Conservation (phyloP, 2,888 invertebrate species). For the Cephus nigrinus region DNA sequence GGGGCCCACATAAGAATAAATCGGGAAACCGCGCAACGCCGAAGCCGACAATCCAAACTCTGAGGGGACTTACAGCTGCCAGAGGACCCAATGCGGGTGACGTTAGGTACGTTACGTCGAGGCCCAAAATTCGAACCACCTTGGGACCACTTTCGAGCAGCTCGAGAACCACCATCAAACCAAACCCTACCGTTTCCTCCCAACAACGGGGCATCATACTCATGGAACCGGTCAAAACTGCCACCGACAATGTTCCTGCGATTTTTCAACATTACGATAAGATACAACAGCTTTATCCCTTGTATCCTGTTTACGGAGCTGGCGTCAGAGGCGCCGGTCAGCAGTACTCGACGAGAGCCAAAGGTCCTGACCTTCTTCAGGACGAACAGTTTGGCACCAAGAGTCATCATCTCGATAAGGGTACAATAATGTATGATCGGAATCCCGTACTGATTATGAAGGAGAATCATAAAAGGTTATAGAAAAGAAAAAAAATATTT, state of each 20-base stretch:
- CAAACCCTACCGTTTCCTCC: slow-evolving; percentile 40
- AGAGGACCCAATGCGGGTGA: slow-evolving; percentile 46
- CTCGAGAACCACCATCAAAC: slow-evolving; percentile 30
- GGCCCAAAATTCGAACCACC: slow-evolving; percentile 43
- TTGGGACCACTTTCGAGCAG: slow-evolving; percentile 29
- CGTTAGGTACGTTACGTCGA: slow-evolving; percentile 41
- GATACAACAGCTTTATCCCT: slow-evolving; percentile 81
- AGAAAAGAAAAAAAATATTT: not conserved
- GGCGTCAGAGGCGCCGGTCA: slow-evolving; percentile 55
- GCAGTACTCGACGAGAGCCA: slow-evolving; percentile 52
- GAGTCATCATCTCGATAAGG: slow-evolving; percentile 54
- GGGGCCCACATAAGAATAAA: slow-evolving; percentile 61
- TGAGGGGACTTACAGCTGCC: slow-evolving; percentile 68
- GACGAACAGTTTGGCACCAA: slow-evolving; percentile 59
- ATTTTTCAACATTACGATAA: slow-evolving; percentile 81
- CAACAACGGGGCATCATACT: slow-evolving; percentile 62
- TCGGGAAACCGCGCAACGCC: slow-evolving; percentile 62
- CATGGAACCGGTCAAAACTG: slow-evolving; percentile 60
- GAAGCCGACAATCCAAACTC: slow-evolving; percentile 70
- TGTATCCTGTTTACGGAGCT: slow-evolving; percentile 54
- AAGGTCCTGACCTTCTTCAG: slow-evolving; percentile 59
- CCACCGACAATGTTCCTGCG: slow-evolving; percentile 72
- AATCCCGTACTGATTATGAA: not conserved
- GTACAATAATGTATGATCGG: slow-evolving; percentile 28
- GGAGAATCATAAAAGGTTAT: not conserved